Base-by-base conservation (phyloP, 2,797 vertebrate genomes). In the Eulemur mongoz region DNA sequence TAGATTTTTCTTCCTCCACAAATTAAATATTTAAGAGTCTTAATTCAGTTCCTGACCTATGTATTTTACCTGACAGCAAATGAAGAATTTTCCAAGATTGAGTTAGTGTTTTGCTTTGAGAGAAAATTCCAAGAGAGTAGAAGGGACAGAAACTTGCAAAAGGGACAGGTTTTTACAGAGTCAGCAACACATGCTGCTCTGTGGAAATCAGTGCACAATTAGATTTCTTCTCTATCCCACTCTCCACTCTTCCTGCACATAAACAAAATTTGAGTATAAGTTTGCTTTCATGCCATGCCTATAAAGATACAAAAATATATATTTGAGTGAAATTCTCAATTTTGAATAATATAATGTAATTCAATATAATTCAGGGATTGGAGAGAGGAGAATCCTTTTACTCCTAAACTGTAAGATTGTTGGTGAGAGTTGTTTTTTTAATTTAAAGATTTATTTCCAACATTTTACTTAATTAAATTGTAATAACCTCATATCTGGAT, bases 21-120 rank as follows among this genome's bases (percentile, higher is more conserved):
- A 67, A 85, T 96, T 91, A 94, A 94, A 63, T 72, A 78, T 92
- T 73, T 85, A 67, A 75, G 32, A 84, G 23, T 50, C 27, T 43
- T 54, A 82, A 87, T 88, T 87, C 54, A 95, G 38, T 78, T 27
- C 61, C 20, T 92, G 45, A 59, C 43, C 32, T 91, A 79, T 73
- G 69, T 84, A 92, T 81, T 96, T 80, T 91, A 78, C 43, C 92
- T 91, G 4, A 59, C 18, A 93, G 30, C 80, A 83, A 80, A 57
- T 27, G 30, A 32, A 45, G 13, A 93, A 94, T 73, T 83, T 50
- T 82, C 45, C 5, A 63, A 89, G 57, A 82, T 83, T 83, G 89
- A 95, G 87, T 75, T 93, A 79, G 12, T 57, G n/a, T 27, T 89
- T 95, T 65, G 4, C 86, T 94, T 86, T 79, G 22, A 89, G 50